phyloP scores from a whole-genome alignment of 1,140 invertebrate genomes.

The Bombus waltoni region DNA sequence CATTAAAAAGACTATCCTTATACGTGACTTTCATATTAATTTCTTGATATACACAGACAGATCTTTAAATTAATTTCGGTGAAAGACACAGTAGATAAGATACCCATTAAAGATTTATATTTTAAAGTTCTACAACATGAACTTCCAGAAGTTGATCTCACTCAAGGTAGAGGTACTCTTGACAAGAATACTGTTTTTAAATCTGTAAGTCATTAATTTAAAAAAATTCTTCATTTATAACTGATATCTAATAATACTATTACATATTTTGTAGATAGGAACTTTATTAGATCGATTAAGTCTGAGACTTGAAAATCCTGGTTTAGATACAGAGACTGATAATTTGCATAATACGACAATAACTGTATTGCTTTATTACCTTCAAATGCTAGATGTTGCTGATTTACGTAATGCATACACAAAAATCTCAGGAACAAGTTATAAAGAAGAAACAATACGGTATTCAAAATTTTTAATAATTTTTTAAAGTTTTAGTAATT shows the following conservation, averaged over 20 bases:
- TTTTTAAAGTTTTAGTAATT: neutral
- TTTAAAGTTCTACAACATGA: slow-evolving; percentile 73
- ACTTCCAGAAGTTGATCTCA: slow-evolving; percentile 77
- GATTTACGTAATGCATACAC: slow-evolving; percentile 77
- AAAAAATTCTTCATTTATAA: neutral
- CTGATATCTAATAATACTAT: neutral
- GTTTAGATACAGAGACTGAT: slow-evolving; percentile 76
- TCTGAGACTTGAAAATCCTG: slow-evolving; percentile 80
- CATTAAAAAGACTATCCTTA: slow-evolving; percentile 1
- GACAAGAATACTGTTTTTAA: slow-evolving; percentile 75
- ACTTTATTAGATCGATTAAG: slow-evolving; percentile 78
- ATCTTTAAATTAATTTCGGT: slow-evolving; percentile 64
- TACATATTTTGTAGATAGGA: slow-evolving; percentile 68
- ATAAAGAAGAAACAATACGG: slow-evolving; percentile 81
- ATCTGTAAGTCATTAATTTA: slow-evolving; percentile 68
- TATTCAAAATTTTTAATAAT: slow-evolving; percentile 39
- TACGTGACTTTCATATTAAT: slow-evolving; percentile 9
- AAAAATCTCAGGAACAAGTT: slow-evolving; percentile 80
- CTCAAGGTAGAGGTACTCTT: slow-evolving; percentile 74
- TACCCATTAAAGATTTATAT: slow-evolving; percentile 52
- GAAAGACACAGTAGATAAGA: slow-evolving; percentile 63
- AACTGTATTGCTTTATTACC: slow-evolving; percentile 77
- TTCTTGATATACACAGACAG: slow-evolving; percentile 64
- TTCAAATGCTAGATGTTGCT: slow-evolving; percentile 73
- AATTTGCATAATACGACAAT: slow-evolving; percentile 81